Base-by-base conservation (phyloP, 2,888 invertebrate genomes). In the Phaedon cochleariae region DNA sequence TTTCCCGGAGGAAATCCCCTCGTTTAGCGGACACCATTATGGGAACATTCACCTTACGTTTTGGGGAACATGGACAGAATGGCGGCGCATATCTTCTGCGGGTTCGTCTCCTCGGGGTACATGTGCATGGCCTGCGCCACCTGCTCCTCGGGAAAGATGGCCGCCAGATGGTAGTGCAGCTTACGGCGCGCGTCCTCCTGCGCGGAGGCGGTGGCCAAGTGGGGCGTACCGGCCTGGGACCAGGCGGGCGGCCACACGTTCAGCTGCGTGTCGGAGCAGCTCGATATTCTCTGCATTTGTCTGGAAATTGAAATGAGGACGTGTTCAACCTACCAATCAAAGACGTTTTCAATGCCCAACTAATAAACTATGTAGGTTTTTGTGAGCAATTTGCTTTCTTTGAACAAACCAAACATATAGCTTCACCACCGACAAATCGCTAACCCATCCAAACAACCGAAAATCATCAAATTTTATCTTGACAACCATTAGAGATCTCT, bases 111-210 rank as follows among this genome's bases (percentile, higher is more conserved):
- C 54, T 94, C 92, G 0, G 97, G 97, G 84, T 94, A 91, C 71
- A 92, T 85, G 68, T 91, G 89, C 93, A 98, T 94, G 0, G 93
- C 96, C 58, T 91, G 90, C 58, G 90, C 88, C n/a, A 97, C 97
- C 79, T 95, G 93, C 71, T 92, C 91, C 78, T 94, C 93, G 0
- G 96, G 95, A 84, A 98, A 98, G 64, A 97, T 90, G 59, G 92
- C 92, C n/a, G 94, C 90, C 69, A 98, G 85, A 82, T 96, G 95
- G 83, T 92, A 96, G 82, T 93, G 95, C 79, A 96, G 85, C 73
- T 90, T 89, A 26, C 91, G 86, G 0, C 95, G 87, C 18, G 91
- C 90, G 76, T 95, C 94, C 62, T 88, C 86, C 5, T 79, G 81
- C 52, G 72, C 62, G 62, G 69, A 82, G 74, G 84, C 85, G 41